Percentiles rank a stretch among this genome's conserved stretches.
Evolutionary conservation across 2,888 invertebrate species (phyloP).

Genomic region (Drosophila anceps): DNA sequence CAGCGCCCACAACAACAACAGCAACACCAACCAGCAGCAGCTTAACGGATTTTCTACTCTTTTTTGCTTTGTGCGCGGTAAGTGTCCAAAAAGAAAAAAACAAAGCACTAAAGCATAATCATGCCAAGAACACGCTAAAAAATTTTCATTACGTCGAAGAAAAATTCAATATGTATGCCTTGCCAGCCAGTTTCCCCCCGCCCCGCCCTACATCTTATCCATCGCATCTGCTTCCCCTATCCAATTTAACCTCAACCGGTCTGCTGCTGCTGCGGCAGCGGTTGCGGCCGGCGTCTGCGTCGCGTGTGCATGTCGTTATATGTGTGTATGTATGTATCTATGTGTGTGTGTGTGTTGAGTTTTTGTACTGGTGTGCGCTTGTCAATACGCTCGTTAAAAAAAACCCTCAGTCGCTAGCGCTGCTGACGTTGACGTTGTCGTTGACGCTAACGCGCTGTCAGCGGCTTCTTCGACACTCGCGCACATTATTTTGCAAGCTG

Average conservation of each 20-base stretch:
- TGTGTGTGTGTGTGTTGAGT: slow-evolving; percentile 35
- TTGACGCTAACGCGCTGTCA: slow-evolving; percentile 53
- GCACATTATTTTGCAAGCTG: slow-evolving; percentile 73
- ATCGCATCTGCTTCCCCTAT: slow-evolving; percentile 68
- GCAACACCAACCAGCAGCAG: slow-evolving; percentile 38
- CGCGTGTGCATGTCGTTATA: slow-evolving; percentile 61
- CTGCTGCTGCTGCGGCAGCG: slow-evolving; percentile 64
- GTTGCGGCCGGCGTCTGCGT: slow-evolving; percentile 63
- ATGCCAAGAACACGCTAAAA: slow-evolving; percentile 54
- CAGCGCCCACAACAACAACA: slow-evolving; percentile 41
- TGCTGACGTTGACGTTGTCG: slow-evolving; percentile 12
- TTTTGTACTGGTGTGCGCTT: slow-evolving; percentile 64
- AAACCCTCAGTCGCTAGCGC: slow-evolving; percentile 44
- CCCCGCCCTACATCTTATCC: slow-evolving; percentile 16
- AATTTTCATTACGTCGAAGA: slow-evolving; percentile 77
- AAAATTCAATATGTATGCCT: slow-evolving; percentile 78
- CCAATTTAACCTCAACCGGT: slow-evolving; percentile 80
- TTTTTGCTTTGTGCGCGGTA: slow-evolving; percentile 65
- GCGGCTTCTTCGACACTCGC: slow-evolving; percentile 78
- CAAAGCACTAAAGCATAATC: slow-evolving; percentile 27
- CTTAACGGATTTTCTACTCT: slow-evolving; percentile 71
- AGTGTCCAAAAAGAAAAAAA: slow-evolving; percentile 36
- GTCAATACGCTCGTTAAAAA: slow-evolving; percentile 75
- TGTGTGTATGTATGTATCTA: slow-evolving; percentile 25
- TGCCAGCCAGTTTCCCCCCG: slow-evolving; percentile 37